phyloP scores from a whole-genome alignment of 2,797 vertebrate genomes.

The Acrossocheilus fasciatus region DNA sequence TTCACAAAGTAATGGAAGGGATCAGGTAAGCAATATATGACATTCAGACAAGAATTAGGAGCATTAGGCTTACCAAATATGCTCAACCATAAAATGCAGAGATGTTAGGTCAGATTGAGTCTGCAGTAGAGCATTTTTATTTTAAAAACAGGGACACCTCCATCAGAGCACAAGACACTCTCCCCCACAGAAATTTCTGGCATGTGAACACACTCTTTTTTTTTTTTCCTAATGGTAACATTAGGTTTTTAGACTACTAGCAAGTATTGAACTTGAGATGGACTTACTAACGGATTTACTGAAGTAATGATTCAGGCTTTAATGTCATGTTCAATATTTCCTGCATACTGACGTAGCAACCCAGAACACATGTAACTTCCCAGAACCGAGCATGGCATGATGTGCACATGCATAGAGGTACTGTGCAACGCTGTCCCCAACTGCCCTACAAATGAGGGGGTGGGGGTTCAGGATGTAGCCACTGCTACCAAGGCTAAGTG shows the following conservation, averaged over 20 bases:
- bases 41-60: conserved; percentile 26
- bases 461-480: conserved; percentile 18
- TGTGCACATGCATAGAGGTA: background rate
- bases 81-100: background rate
- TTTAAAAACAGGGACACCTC: background rate
- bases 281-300: conserved; percentile 6
- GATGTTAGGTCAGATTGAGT: background rate
- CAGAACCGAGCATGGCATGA: conserved; percentile 8
- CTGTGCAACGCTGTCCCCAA: conserved; percentile 8
- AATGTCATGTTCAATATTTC: background rate
- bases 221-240: background rate
- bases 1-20: conserved; percentile 65
- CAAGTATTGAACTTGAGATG: background rate
- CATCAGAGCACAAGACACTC: background rate
- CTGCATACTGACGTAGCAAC: background rate
- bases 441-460: conserved; percentile 28
- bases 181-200: background rate
- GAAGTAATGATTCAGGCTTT: background rate
- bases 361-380: conserved; percentile 28
- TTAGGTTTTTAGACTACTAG: background rate
- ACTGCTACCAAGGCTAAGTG: conserved; percentile 46
- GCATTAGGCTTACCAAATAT: background rate
- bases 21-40: conserved; percentile 76
- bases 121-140: conserved; percentile 9
- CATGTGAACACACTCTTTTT: background rate